Evolutionary conservation across 2,888 invertebrate species (phyloP).

Genomic region (Acanthococcus lagerstroemiae): DNA sequence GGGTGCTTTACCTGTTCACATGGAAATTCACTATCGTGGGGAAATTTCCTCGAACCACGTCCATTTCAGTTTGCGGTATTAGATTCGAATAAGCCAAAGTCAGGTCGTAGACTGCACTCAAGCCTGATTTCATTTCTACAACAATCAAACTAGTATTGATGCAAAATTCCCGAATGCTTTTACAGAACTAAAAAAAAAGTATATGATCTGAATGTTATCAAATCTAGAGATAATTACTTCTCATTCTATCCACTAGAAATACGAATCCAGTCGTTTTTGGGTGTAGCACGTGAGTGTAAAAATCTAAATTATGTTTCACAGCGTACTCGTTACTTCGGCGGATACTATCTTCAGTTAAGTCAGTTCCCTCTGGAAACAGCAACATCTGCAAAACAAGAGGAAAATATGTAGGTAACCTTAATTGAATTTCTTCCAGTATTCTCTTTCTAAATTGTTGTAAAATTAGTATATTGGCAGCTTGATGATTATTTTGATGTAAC

Average conservation of each 20-base stretch:
- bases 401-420: no score
- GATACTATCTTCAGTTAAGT: slow-evolving; percentile 60
- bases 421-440: no score
- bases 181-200: background rate
- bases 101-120: slow-evolving; percentile 66
- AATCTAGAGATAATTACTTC: slow-evolving; percentile 36
- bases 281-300: slow-evolving; percentile 68
- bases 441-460: no score
- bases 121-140: slow-evolving; percentile 50
- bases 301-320: slow-evolving; percentile 53
- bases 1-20: slow-evolving; percentile 53
- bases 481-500: no score
- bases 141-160: no score
- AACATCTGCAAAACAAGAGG: slow-evolving; percentile 56
- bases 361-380: slow-evolving; percentile 83
- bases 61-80: slow-evolving; percentile 63
- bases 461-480: no score
- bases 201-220: background rate
- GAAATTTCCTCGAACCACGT: slow-evolving; percentile 57
- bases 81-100: slow-evolving; percentile 72
- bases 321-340: slow-evolving; percentile 63
- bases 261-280: slow-evolving; percentile 76
- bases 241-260: slow-evolving; percentile 45
- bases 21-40: slow-evolving; percentile 68
- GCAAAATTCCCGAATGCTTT: no score